Base-by-base conservation (phyloP, 2,113 vertebrate genomes). In the Albula glossodonta region DNA sequence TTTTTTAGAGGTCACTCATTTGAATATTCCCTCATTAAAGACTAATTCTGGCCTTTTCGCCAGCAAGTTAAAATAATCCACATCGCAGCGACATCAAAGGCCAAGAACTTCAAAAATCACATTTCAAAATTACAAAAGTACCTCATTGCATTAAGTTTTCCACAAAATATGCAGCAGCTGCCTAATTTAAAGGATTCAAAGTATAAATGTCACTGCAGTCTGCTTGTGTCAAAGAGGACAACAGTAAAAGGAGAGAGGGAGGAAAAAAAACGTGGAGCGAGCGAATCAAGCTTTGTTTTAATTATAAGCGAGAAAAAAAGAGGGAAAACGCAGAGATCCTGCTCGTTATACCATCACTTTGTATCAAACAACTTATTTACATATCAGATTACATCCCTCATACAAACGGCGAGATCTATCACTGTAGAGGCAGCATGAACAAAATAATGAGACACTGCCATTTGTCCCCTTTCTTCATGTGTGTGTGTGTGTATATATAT, bases 331-430 rank as follows among this genome's bases (percentile, higher is more conserved):
- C 86, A 81, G 92, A 91, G 87, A 90, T 96, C 91, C 89, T 92
- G 94, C 96, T 97, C 96, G 96, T 99, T 97, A 98, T 95, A 93
- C 94, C 93, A 91, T 93, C 91, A 90, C 95, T 96, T 95, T 96
- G 95, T 96, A 97, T 96, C 97, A 96, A 96, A 96, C 94, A 91
- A 91, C 94, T 93, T 96, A 98, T 98, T 99, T 98, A 97, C 98
- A 98, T 98, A 97, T 97, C 96, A 96, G 96, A 98, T 98, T 97
- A 97, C 96, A 96, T 95, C 94, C 96, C 96, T 96, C 95, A 95
- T 95, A 91, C 86, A 96, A 97, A 96, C 92, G 93, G 93, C 92
- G 91, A 96, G 96, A 96, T 97, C 95, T 96, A 96, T 97, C 95
- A 94, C 93, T 93, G 94, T 93, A 93, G 96, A 93, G 93, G 80